These are phyloP conservation scores for Crocodylus rhombifer DNA, from an alignment of 2,797 vertebrate genomes.

Conservation along the genomic window DNA sequence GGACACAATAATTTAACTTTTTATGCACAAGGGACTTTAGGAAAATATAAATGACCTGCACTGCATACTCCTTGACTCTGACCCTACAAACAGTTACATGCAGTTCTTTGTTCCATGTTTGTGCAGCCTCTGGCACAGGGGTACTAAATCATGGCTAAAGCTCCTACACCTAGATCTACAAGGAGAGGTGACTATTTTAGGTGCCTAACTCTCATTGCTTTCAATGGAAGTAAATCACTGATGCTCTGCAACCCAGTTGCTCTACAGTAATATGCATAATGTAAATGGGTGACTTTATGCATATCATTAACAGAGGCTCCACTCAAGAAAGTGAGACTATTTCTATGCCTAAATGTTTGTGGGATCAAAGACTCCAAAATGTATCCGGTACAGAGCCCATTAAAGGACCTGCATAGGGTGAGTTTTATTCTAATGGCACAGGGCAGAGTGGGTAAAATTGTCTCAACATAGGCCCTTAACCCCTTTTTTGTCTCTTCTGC, in stretches of 20 bases:
- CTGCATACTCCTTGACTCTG: neutral
- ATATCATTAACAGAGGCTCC: neutral
- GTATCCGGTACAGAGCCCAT: rapidly evolving
- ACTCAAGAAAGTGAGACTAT: rapidly evolving
- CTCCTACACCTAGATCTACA: too few relatives aligned
- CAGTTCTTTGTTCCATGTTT: too few relatives aligned
- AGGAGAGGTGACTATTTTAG: neutral
- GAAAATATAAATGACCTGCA: neutral
- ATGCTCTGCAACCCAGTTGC: rapidly evolving
- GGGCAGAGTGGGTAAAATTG: neutral
- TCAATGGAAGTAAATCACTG: neutral
- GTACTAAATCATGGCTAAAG: too few relatives aligned
- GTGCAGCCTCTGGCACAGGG: too few relatives aligned
- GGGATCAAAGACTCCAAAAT: rapidly evolving
- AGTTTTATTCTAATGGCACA: neutral
- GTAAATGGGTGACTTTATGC: neutral
- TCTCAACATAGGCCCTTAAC: neutral
- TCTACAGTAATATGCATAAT: neutral
- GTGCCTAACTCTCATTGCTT: rapidly evolving
- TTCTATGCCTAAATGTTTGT: rapidly evolving
- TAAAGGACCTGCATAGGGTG: neutral
- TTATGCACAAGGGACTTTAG: neutral
- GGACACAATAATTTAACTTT: neutral
- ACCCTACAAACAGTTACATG: neutral
- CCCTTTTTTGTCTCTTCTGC: neutral